Conservation (phyloP, 2,113 vertebrate genomes). For the Marmota flaviventris region DNA sequence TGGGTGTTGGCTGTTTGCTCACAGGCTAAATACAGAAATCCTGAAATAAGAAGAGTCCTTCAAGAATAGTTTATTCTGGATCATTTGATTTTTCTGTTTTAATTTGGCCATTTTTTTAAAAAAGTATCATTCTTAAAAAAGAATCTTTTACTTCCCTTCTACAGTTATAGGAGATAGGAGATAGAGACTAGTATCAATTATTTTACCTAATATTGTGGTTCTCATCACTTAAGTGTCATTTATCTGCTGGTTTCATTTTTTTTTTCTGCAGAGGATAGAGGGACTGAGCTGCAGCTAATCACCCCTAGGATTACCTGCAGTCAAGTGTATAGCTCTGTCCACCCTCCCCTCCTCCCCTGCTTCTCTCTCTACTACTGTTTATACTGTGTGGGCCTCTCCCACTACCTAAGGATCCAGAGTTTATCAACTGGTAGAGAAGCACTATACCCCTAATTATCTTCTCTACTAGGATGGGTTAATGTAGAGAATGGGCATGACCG, state of each 20-base stretch:
- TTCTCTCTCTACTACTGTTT: rapidly evolving
- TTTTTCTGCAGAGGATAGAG: background rate
- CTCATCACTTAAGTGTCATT: background rate
- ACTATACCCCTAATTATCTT: background rate
- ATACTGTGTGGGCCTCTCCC: background rate
- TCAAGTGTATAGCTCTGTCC: background rate
- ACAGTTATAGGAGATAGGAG: background rate
- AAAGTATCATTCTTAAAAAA: background rate
- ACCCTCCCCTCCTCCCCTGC: rapidly evolving
- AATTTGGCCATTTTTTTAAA: background rate
- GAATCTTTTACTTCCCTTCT: background rate
- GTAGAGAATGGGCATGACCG: rapidly evolving
- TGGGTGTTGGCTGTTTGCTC: background rate
- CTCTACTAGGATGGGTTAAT: background rate
- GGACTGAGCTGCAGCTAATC: background rate
- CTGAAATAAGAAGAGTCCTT: background rate
- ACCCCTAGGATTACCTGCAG: background rate
- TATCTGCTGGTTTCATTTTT: background rate
- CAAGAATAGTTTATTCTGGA: background rate
- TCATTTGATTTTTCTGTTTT: background rate
- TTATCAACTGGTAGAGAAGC: background rate
- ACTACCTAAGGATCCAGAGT: background rate
- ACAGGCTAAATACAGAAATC: background rate
- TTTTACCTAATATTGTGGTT: background rate
- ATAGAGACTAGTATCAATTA: background rate